Evolutionary conservation across 2,888 invertebrate genomes (phyloP).

Genomic region (Osedax frankpressi): DNA sequence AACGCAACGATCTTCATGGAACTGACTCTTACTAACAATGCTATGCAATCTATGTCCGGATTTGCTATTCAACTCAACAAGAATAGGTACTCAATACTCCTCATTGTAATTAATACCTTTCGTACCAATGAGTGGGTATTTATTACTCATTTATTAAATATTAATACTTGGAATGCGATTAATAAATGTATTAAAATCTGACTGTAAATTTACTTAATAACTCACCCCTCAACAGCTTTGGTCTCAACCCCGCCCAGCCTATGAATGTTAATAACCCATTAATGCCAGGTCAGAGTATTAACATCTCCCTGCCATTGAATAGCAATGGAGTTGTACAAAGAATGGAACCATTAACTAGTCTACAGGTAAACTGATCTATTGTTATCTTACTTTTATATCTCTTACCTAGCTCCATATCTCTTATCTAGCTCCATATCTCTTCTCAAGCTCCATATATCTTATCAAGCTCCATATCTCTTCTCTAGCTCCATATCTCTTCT

Average conservation of each 20-base stretch:
- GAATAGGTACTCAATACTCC: constrained; percentile 54
- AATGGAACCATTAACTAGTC: constrained; percentile 90
- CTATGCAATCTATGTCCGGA: constrained; percentile 89
- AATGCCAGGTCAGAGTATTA: constrained; percentile 65
- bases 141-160: too few species aligned
- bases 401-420: too few species aligned
- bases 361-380: constrained; percentile 56
- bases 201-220: background rate
- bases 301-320: constrained; percentile 64
- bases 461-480: too few species aligned
- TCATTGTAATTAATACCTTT: background rate
- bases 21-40: constrained; percentile 87
- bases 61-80: constrained; percentile 98
- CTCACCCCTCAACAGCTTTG: constrained; percentile 56
- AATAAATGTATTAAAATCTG: too few species aligned
- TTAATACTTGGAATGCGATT: too few species aligned
- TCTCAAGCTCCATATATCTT: too few species aligned
- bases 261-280: constrained; percentile 65
- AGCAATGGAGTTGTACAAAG: constrained; percentile 81
- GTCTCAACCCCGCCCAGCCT: constrained; percentile 71
- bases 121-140: too few species aligned
- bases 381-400: background rate
- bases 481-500: too few species aligned
- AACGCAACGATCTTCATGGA: constrained; percentile 77
- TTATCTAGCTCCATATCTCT: too few species aligned